Evolutionary conservation across 2,113 vertebrate species (phyloP), one percentile per base, ranked within the genome.

Genomic region (Natator depressus): DNA sequence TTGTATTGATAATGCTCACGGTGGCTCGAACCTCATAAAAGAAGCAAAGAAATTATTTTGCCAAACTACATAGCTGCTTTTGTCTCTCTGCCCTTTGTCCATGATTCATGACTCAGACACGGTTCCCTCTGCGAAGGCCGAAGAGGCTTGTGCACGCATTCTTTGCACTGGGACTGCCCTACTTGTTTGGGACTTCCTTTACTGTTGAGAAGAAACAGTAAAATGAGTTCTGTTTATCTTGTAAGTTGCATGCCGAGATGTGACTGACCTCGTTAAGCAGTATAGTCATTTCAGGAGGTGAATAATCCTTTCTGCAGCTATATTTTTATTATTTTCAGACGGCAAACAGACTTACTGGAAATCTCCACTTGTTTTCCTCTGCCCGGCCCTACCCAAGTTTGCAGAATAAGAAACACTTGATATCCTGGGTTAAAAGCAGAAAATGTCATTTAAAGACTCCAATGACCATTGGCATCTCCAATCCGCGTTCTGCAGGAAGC

Each of bases 391-490:
- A 84, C 62, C 8, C 14, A 62, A 88, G 62, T 54, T 76, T 83
- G 86, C 35, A 91, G 27, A 78, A 3, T 1, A 17, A 8, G 55
- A 57, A 62, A 31, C 57, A 0, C 13, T 89, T 47, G 1, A 53
- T 93, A 72, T 89, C 46, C 78, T 80, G 22, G 22, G 88, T 93
- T 94, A 92, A 96, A 93, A 95, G 87, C 80, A 95, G 53, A 53
- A 97, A 95, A 93, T 42, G 47, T 80, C 91, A 95, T 24, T 95
- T 91, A 94, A 90, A 96, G 82, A 78, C 80, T 88, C 89, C 50
- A 94, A 91, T 86, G 95, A 93, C 46, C 16, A 47, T 1, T 94
- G 93, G 87, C 80, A 89, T 95, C 95, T 96, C 87, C 87, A 79
- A 94, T 82, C 84, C 82, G 85, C 38, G 2, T 96, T 78, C 94